phyloP scores from a whole-genome alignment of 64 coral and sea anemone species.

The Platygyra sinensis region DNA sequence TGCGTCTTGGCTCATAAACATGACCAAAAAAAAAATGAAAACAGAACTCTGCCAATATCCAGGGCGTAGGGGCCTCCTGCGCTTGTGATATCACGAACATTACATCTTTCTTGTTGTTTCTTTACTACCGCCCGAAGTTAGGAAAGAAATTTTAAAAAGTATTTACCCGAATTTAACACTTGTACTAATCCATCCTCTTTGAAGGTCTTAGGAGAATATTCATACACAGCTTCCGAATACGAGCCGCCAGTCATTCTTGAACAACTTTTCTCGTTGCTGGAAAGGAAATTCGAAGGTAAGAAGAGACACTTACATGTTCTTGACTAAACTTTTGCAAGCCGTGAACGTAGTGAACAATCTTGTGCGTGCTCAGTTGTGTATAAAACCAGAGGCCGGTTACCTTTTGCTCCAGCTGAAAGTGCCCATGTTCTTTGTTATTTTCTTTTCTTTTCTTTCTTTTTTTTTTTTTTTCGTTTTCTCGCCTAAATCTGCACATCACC shows the following conservation, averaged over 20 bases:
- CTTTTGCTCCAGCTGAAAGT: background rate
- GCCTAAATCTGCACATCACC: background rate
- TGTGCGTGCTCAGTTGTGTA: too few species aligned
- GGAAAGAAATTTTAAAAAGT: background rate
- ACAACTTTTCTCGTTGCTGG: slow-evolving; percentile 66
- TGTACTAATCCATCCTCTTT: background rate
- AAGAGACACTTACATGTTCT: too few species aligned
- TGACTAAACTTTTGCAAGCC: too few species aligned
- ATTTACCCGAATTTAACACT: background rate
- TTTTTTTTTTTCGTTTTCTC: background rate
- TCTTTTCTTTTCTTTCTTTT: background rate
- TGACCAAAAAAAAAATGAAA: too few species aligned
- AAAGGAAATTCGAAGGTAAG: slow-evolving; percentile 81
- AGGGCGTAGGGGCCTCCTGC: too few species aligned
- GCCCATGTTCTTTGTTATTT: background rate
- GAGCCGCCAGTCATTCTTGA: slow-evolving; percentile 67
- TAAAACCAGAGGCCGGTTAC: too few species aligned
- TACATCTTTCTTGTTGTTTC: too few species aligned
- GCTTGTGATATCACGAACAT: too few species aligned
- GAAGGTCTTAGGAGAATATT: slow-evolving; percentile 86
- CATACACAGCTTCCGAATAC: slow-evolving; percentile 53
- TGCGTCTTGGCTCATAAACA: too few species aligned
- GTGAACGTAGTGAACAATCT: too few species aligned
- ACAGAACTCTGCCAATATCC: too few species aligned
- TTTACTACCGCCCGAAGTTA: too few species aligned